phyloP scores from a whole-genome alignment of 2,888 invertebrate species.

The Nemotelus nigrinus region DNA sequence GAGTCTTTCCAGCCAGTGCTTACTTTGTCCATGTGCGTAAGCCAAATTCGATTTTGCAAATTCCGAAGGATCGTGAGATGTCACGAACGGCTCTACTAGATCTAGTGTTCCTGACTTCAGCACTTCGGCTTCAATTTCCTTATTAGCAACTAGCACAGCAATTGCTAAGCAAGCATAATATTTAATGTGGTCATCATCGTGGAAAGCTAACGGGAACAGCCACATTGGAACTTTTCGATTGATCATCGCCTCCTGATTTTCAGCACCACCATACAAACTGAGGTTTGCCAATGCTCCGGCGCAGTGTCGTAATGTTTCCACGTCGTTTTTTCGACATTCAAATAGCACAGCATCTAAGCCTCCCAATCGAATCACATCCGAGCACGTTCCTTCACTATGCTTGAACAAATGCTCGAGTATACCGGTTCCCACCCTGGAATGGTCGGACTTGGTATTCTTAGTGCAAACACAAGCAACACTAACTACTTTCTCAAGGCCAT shows the following conservation, averaged over 20 bases:
- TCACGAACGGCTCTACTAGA: constrained; percentile 96
- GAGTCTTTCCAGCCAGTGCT: constrained; percentile 91
- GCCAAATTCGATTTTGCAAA: constrained; percentile 93
- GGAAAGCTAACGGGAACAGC: constrained; percentile 97
- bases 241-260: constrained; percentile 98
- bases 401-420: constrained; percentile 94
- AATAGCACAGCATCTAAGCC: constrained; percentile 95
- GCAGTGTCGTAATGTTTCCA: constrained; percentile 93
- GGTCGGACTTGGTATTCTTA: constrained; percentile 79
- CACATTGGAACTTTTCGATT: constrained; percentile 93
- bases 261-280: constrained; percentile 94
- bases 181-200: constrained; percentile 95
- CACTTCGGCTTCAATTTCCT: constrained; percentile 97
- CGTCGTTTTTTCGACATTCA: constrained; percentile 92
- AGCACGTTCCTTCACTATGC: constrained; percentile 95
- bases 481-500: constrained; percentile 91
- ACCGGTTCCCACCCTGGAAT: constrained; percentile 89
- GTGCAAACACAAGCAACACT: constrained; percentile 89
- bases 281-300: constrained; percentile 97
- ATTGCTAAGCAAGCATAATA: constrained; percentile 99
- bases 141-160: constrained; percentile 94
- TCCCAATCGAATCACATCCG: constrained; percentile 89
- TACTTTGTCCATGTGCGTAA: constrained; percentile 95
- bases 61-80: constrained; percentile 91
- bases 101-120: constrained; percentile 95